A percentile compares a stretch with the other conserved stretches of the same genome.
Conservation (phyloP, 2,888 invertebrate species). For the Bombylius discolor region DNA sequence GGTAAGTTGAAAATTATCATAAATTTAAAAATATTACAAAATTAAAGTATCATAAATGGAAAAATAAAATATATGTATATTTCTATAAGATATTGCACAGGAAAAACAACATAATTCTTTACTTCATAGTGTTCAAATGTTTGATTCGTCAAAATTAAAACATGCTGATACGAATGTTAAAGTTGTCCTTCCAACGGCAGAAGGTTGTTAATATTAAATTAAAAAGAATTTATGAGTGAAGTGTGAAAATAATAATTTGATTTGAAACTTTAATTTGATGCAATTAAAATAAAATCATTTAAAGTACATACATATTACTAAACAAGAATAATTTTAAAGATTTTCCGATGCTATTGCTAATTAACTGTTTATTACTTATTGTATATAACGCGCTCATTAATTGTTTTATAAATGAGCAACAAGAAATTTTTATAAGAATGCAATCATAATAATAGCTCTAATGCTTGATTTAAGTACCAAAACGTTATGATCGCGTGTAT, state of each 20-base stretch:
- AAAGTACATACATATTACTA: no score
- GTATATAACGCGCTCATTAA: no score
- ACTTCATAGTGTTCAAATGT: slow-evolving; percentile 61
- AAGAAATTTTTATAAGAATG: no score
- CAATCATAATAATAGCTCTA: no score
- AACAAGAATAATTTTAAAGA: no score
- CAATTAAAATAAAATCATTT: no score
- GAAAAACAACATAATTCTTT: slow-evolving; percentile 65
- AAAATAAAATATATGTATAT: background rate
- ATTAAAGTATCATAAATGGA: background rate
- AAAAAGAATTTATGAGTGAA: background rate
- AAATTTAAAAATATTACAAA: background rate
- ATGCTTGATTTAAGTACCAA: no score
- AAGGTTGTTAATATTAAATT: slow-evolving; percentile 44
- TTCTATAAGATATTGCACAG: slow-evolving; percentile 12
- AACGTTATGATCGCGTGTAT: no score
- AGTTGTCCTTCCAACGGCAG: slow-evolving; percentile 67
- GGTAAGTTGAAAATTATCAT: slow-evolving; percentile 42
- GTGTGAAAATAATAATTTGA: background rate
- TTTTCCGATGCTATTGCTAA: no score
- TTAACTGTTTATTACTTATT: no score
- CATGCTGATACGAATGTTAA: slow-evolving; percentile 72
- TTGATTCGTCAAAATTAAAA: slow-evolving; percentile 60
- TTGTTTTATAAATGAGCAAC: no score
- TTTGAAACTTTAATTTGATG: no score